Base-by-base conservation (phyloP, 2,113 vertebrate species). In the Sitta europaea region DNA sequence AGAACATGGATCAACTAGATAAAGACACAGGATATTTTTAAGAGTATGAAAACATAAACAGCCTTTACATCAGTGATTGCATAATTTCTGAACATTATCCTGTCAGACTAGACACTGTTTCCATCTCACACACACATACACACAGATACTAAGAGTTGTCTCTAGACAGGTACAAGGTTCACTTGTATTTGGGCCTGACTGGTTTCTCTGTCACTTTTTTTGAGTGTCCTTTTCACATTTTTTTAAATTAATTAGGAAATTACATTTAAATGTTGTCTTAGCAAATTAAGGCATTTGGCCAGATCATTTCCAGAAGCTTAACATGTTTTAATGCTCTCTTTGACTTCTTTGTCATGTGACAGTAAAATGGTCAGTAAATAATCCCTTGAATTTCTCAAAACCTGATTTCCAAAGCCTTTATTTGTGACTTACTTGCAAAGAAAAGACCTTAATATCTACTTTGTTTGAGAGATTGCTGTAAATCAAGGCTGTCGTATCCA, bases 21-120 rank as follows among this genome's bases (percentile, higher is more conserved):
- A 94, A 95, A 97, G 75, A 85, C 43, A 90, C 16, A 87, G 51
- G 40, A 38, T 58, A 36, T 63, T 80, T 92, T 92, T 61, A 66
- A 62, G 40, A 85, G 25, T 79, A 62, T 78, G 67, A 31, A 91
- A 90, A 77, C 20, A 92, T 81, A 73, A 84, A 59, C 57, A 83
- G 67, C 11, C n/a, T 79, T 79, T 68, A 87, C 84, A 54, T 90
- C 27, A 55, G 55, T 72, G 31, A 63, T 35, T 82, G n/a, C 12
- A 74, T 51, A 38, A 58, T 67, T 92, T 94, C 95, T 63, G 63
- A 79, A 81, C 53, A 70, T 78, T 68, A 31, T 80, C 53, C 43
- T 77, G 14, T 78, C 51, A 92, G 75, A 63, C 63, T 68, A 88
- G 73, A 68, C 48, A 75, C 12, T 33, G 33, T 38, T 68, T 79